Evolutionary conservation across 2,797 vertebrate species (phyloP), one percentile per base, ranked within the genome.

Genomic region (Emys orbicularis): DNA sequence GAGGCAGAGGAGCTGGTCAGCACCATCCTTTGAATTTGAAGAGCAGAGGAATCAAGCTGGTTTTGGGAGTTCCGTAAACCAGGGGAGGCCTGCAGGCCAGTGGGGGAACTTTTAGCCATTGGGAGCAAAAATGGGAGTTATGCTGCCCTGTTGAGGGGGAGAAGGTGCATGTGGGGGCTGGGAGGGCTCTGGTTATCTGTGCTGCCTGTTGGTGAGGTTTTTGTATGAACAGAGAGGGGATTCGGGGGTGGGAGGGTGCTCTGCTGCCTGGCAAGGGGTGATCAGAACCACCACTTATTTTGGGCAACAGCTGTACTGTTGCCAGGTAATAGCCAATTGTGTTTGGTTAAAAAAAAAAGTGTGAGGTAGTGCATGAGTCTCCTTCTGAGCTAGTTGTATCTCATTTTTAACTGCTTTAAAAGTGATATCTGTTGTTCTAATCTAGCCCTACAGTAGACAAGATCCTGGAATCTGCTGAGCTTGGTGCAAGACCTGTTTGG

Each of bases 11-110:
- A 76, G 72, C 72, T 47, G 13, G 41, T 47, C 72, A 81, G 23
- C 15, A 34, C 2, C 0, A 0, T 61, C 49, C 5, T 37, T 16
- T 77, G 23, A 1, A 16, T 54, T 54, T 34, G 47, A 83, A 90
- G 82, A 49, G 47, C 25, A 79, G 41, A 19, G 37, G 0, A 1
- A 52, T 89, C 31, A 19, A 10, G 47, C 49, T 56, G 34, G 25
- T 25, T 27, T 49, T 0, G 12, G 25, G 2, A 2, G 3, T 80
- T 83, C 79, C 89, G 11, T 18, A 50, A 47, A 44, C 15, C 68
- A 5, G 27, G 27, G 25, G 49, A 81, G 25, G 29, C 34, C 21
- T 74, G 79, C 1, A 81, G 6, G 12, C 12, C 54, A n/a, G 21
- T 77, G 47, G 2, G 4, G 11, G 3, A 27, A 34, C n/a, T 11